phyloP scores from a whole-genome alignment of 1,140 invertebrate genomes.

The Cylas formicarius region DNA sequence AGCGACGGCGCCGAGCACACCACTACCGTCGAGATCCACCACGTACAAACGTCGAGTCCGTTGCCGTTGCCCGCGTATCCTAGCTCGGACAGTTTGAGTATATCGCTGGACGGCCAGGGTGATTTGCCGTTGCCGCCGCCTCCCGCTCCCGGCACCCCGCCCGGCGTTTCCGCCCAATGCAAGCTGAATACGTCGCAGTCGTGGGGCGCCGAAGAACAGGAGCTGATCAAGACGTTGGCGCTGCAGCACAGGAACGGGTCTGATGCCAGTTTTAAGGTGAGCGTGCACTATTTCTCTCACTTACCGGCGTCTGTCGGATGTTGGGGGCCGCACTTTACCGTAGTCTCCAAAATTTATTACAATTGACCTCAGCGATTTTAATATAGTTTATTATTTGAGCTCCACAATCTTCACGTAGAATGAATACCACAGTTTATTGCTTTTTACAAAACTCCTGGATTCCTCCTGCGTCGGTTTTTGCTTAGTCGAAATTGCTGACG shows the following conservation, averaged over 20 bases:
- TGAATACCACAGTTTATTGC: no score
- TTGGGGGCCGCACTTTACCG: no score
- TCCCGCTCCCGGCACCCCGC: slow-evolving; percentile 48
- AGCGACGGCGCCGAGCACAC: slow-evolving; percentile 34
- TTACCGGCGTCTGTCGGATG: no score
- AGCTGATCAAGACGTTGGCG: slow-evolving; percentile 55
- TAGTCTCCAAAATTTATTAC: no score
- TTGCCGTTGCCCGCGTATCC: slow-evolving; percentile 53
- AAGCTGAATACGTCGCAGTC: slow-evolving; percentile 48
- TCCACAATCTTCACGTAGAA: no score
- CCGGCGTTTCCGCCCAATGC: slow-evolving; percentile 42
- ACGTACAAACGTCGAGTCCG: slow-evolving; percentile 48
- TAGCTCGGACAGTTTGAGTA: slow-evolving; percentile 51
- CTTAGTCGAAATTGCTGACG: no score
- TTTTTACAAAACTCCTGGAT: no score
- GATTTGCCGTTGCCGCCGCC: slow-evolving; percentile 51
- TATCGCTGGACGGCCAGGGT: slow-evolving; percentile 50
- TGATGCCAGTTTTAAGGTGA: slow-evolving; percentile 79
- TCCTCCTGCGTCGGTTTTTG: no score
- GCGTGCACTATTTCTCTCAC: no score
- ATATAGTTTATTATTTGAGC: no score
- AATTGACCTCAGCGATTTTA: no score
- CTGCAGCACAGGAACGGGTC: slow-evolving; percentile 69
- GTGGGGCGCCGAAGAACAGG: slow-evolving; percentile 53
- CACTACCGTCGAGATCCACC: slow-evolving; percentile 58